Conservation (phyloP, 2,888 invertebrate genomes). For the Ornithoptera alexandrae region DNA sequence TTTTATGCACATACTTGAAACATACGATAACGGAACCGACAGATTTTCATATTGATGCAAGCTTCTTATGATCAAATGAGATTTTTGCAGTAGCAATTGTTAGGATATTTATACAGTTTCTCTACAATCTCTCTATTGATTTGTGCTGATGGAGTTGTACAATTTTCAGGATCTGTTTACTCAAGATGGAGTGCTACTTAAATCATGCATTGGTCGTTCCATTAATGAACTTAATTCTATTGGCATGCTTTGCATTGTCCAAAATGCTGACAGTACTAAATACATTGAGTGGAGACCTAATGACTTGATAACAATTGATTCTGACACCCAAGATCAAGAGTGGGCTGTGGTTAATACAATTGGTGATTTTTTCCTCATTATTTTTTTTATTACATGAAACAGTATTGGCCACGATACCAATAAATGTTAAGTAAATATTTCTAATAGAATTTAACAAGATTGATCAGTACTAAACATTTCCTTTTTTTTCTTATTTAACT, state of each 20-base stretch:
- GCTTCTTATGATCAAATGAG: neutral
- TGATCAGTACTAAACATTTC: no score
- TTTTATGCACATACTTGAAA: no score
- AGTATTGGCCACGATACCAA: no score
- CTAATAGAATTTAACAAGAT: no score
- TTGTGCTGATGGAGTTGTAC: neutral
- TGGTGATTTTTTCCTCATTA: conserved; percentile 47
- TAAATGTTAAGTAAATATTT: no score
- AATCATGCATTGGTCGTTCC: conserved; percentile 82
- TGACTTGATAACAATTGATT: conserved; percentile 87
- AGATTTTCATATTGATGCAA: neutral
- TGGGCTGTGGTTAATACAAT: conserved; percentile 92
- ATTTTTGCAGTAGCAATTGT: neutral
- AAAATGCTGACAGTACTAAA: conserved; percentile 80
- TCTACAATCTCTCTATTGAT: no score
- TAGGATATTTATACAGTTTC: neutral
- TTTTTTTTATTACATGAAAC: no score
- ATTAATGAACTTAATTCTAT: conserved; percentile 82
- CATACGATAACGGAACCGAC: no score
- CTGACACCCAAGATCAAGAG: conserved; percentile 88
- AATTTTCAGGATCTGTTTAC: conserved; percentile 83
- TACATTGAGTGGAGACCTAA: conserved; percentile 91
- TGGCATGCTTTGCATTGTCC: conserved; percentile 85
- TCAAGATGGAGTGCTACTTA: conserved; percentile 89
- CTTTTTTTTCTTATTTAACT: no score